phyloP scores from a whole-genome alignment of 2,888 invertebrate species.

The Furcula furcula region DNA sequence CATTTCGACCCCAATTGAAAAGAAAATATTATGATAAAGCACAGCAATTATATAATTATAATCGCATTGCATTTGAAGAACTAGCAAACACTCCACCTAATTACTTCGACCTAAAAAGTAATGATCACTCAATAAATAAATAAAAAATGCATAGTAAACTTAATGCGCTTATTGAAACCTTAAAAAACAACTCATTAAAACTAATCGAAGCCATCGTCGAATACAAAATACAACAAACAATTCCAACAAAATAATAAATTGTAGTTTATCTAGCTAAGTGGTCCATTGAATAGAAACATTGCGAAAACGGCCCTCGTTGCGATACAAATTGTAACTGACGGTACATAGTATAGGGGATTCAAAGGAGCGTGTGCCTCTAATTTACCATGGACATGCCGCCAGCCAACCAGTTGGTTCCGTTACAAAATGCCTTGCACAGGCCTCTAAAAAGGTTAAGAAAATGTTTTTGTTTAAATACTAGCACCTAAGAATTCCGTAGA shows the following conservation, averaged over 20 bases:
- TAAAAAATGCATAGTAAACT: no score
- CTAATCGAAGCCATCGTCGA: constrained; percentile 24
- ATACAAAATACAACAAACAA: constrained; percentile 32
- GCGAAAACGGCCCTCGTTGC: constrained; percentile 65
- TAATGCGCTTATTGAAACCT: no score
- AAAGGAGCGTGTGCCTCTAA: constrained; percentile 39
- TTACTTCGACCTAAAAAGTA: no score
- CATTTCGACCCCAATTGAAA: no score
- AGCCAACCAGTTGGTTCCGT: constrained; percentile 59
- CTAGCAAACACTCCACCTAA: no score
- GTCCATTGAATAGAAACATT: constrained; percentile 66
- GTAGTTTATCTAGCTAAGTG: constrained; percentile 47
- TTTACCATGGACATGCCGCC: constrained; percentile 54
- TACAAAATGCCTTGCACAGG: constrained; percentile 50
- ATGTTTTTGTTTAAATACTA: constrained; percentile 43
- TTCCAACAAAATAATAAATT: constrained; percentile 49
- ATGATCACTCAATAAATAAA: no score
- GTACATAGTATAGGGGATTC: constrained; percentile 60
- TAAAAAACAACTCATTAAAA: constrained; percentile 22
- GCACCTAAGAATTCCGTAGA: no score
- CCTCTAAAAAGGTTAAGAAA: constrained; percentile 47
- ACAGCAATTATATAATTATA: no score
- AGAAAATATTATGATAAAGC: no score
- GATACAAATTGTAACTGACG: constrained; percentile 61
- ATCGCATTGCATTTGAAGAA: no score